These are phyloP conservation scores for Cyprinella venusta DNA, from an alignment of 2,797 vertebrate species.

Conservation along the genomic window DNA sequence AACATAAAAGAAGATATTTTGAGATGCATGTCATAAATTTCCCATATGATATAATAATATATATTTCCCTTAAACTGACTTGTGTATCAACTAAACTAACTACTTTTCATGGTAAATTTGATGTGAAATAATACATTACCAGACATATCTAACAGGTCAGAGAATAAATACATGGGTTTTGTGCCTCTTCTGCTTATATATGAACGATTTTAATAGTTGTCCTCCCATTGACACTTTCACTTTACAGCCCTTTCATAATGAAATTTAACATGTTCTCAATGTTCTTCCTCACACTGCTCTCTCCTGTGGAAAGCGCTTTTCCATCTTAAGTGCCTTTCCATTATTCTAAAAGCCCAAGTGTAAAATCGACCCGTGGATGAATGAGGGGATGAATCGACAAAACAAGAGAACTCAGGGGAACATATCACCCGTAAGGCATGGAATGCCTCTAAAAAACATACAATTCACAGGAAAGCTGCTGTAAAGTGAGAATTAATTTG, in stretches of 20 bases:
- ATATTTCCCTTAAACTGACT: too few relatives aligned
- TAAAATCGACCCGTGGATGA: slow-evolving; percentile 12
- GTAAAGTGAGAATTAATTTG: slow-evolving; percentile 3
- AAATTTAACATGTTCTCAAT: slow-evolving; percentile 18
- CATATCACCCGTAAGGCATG: not conserved
- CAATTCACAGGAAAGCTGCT: slow-evolving; percentile 11
- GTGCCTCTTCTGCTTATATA: not conserved
- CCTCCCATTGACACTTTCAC: slow-evolving; percentile 17
- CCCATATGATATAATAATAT: too few relatives aligned
- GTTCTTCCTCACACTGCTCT: slow-evolving; percentile 10
- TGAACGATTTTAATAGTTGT: not conserved
- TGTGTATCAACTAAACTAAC: too few relatives aligned
- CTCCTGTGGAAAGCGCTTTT: not conserved
- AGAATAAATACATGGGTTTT: not conserved
- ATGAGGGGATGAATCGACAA: not conserved
- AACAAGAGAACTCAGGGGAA: slow-evolving; percentile 1
- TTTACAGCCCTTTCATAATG: not conserved
- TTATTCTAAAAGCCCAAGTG: slow-evolving; percentile 27
- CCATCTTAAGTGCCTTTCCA: slow-evolving; percentile 21
- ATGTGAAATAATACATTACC: not conserved
- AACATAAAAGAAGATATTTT: not conserved
- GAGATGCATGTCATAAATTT: not conserved
- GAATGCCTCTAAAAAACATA: not conserved
- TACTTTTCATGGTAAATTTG: not conserved
- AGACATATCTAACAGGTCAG: not conserved